phyloP scores from a whole-genome alignment of 2,113 vertebrate species.

The Alethe castanea region DNA sequence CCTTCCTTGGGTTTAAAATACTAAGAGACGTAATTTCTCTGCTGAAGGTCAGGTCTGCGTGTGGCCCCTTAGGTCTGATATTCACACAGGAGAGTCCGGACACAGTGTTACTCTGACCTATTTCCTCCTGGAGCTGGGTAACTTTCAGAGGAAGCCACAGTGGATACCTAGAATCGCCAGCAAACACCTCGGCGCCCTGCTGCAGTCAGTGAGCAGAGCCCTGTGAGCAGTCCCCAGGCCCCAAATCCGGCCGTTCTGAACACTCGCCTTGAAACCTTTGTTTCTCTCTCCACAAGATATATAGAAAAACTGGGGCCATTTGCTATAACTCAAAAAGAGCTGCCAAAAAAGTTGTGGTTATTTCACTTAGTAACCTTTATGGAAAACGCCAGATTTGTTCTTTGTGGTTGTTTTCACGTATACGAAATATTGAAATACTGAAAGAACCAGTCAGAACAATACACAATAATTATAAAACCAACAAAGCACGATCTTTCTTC shows the following conservation, averaged over 20 bases:
- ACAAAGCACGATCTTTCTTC: neutral
- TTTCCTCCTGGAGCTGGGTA: neutral
- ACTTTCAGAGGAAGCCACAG: neutral
- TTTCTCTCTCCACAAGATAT: neutral
- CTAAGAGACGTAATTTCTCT: neutral
- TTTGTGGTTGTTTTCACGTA: neutral
- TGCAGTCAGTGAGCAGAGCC: neutral
- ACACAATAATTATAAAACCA: neutral
- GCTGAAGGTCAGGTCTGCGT: accelerated
- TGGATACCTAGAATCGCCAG: neutral
- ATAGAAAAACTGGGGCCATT: neutral
- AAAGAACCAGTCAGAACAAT: neutral
- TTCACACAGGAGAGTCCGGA: accelerated
- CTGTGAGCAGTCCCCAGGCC: accelerated
- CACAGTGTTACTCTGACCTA: neutral
- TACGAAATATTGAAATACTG: neutral
- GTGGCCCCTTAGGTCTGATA: accelerated
- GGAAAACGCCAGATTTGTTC: neutral
- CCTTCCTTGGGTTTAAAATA: neutral
- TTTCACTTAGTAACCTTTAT: accelerated
- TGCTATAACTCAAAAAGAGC: neutral
- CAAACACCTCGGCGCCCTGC: accelerated
- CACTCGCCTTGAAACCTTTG: neutral
- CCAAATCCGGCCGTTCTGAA: accelerated
- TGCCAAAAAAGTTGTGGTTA: neutral